phyloP scores from a whole-genome alignment of 2,113 vertebrate species.

The Copsychus sechellarum region DNA sequence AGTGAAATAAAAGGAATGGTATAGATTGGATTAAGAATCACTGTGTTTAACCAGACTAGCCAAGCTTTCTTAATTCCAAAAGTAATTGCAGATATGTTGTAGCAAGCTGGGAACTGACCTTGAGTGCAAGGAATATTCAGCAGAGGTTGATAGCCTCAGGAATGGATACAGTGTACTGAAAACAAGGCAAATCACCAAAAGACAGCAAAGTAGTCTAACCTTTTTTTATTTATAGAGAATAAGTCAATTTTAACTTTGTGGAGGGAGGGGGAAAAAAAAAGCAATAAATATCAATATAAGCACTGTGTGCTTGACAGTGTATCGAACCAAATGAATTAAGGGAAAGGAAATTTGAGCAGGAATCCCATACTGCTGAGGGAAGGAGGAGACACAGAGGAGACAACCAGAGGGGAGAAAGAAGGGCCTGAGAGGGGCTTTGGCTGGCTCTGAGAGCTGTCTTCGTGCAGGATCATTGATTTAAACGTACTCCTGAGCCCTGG shows the following conservation, averaged over 20 bases:
- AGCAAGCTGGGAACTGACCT: conserved; percentile 28
- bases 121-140: conserved; percentile 15
- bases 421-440: neutral
- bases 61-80: conserved; percentile 44
- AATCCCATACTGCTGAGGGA: neutral
- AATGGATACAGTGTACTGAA: neutral
- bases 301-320: neutral
- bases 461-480: neutral
- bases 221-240: neutral
- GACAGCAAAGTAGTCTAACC: neutral
- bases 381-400: neutral
- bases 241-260: neutral
- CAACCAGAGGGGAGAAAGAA: neutral
- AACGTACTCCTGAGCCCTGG: neutral
- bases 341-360: neutral
- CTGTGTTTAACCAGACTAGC: neutral
- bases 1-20: conserved; percentile 36
- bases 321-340: neutral
- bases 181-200: neutral
- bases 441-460: neutral
- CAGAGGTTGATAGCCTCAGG: neutral
- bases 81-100: conserved; percentile 30
- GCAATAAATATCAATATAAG: neutral
- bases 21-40: conserved; percentile 24
- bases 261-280: neutral